phyloP scores from a whole-genome alignment of 2,113 vertebrate species.

The Tympanuchus pallidicinctus region DNA sequence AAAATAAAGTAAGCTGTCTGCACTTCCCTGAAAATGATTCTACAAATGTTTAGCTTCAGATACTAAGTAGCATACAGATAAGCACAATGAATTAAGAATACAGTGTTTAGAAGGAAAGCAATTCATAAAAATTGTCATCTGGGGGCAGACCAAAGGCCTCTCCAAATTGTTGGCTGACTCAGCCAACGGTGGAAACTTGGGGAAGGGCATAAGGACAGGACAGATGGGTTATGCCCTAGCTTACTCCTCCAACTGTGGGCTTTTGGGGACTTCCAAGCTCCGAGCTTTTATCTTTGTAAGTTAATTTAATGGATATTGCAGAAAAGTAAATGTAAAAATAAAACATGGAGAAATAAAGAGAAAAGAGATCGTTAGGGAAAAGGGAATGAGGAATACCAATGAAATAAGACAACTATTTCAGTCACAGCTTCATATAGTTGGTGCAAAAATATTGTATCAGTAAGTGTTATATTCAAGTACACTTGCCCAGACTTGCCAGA shows the following conservation, averaged over 20 bases:
- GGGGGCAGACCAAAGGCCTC: neutral
- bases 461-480: neutral
- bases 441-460: neutral
- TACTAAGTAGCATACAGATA: neutral
- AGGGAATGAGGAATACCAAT: neutral
- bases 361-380: neutral
- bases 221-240: accelerated
- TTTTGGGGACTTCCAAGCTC: neutral
- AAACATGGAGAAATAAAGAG: neutral
- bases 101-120: neutral
- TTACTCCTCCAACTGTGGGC: accelerated
- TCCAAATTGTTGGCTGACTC: neutral
- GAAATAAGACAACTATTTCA: neutral
- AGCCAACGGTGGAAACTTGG: neutral
- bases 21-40: constrained; percentile 9
- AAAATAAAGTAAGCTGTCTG: neutral
- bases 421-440: neutral
- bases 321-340: neutral
- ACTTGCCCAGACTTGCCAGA: neutral
- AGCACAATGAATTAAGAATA: neutral
- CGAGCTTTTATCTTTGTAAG: neutral
- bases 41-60: neutral
- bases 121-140: neutral
- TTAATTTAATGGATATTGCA: neutral
- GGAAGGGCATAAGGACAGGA: neutral